Evolutionary conservation across 2,888 invertebrate species (phyloP), one percentile per base, ranked within the genome.

Genomic region (Phrixothrix hirtus): DNA sequence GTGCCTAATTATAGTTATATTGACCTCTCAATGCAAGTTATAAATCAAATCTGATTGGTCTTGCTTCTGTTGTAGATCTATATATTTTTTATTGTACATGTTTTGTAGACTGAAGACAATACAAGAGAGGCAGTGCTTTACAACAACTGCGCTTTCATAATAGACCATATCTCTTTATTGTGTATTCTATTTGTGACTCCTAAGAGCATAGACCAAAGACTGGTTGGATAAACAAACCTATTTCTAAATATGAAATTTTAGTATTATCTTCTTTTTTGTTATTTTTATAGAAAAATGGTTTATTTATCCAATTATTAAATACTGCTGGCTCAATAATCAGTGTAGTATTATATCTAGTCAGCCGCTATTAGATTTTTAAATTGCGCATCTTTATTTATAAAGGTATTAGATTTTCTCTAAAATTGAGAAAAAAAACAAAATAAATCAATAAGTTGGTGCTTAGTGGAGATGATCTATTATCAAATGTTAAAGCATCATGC

Each of bases 1-100:
- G 83, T 83, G 83, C 83, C 83, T 83, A 82, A 81, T 71, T 69
- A 73, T 75, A 76, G 74, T 74, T 74, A 74, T 74, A 74, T 73
- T 67, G 55, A 58, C 56, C 54, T 56, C 47, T 55, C 48, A 59
- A 55, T 56, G 48, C 55, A 57, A 52, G 55, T 58, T 47, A 57
- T 57, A 57, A 48, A 45, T 57, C 57, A 51, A 51, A 53, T 55
- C 56, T 52, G 56, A 59, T 70, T 68, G 70, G 70, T 73, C 70
- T 65, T 72, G 73, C 71, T 72, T 73, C 68, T 71, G 69, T 70
- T 70, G 73, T 73, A 72, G 73, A 74, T 73, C 72, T 67, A 71
- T 74, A 75, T 75, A 75, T 74, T 73, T 64, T 63, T 61, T 72
- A 73, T 73, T 62, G 61, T 61, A 62, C 51, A 55, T 62, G 61